Base-by-base conservation (phyloP, 2,797 vertebrate genomes). In the Heterohyrax brucei region DNA sequence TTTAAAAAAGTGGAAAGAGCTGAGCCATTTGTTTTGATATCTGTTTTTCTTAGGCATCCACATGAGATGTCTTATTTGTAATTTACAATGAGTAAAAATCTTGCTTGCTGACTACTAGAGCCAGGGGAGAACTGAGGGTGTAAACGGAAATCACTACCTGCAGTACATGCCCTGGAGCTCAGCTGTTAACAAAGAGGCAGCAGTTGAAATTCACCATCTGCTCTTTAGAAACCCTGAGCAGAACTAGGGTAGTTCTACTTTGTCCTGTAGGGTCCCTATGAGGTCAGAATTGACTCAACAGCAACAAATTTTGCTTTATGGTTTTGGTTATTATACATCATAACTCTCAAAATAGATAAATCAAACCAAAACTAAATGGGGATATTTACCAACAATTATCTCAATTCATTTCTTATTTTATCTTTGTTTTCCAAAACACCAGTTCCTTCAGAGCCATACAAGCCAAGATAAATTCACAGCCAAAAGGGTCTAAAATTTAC, bases 111-210 rank as follows among this genome's bases (percentile, higher is more conserved):
- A 28, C n/a, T 96, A 53, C 72, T 79, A 80, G 93, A 28, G 14
- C 64, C 68, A 21, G 16, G 19, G 44, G 26, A 62, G 50, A 93
- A 70, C 70, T 46, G 64, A 83, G 30, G 92, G 87, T 92, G 93
- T n/a, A 92, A 94, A 96, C 84, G 92, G 90, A 96, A 87, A 46
- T 33, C 30, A 13, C 30, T 76, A 24, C 28, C 39, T 72, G 44
- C 56, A 48, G 30, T 90, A 5, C 33, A 46, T 8, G 53, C 2
- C 6, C 5, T 64, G 39, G 53, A 13, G 12, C 53, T 56, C 53
- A 16, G 53, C 53, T 56, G 53, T 16, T 56, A 56, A 16, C 53
- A 56, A 56, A 56, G 18, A 56, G 53, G 13, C 53, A 56, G 53
- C 12, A 56, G 53, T 16, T 56, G 13, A 56, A 56, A 56, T 56